Conservation (phyloP, 1,140 invertebrate species). For the Aporrectodea caliginosa region DNA sequence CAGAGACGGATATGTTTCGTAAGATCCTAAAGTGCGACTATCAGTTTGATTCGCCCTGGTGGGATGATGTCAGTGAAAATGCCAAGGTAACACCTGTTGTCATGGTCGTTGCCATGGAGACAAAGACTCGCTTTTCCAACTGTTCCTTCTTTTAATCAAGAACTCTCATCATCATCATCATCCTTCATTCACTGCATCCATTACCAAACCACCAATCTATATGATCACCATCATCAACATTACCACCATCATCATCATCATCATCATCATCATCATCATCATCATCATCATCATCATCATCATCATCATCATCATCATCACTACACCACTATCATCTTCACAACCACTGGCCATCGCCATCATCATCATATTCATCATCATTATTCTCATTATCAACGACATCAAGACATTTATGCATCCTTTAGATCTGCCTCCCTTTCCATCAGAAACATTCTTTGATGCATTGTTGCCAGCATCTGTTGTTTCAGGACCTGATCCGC, state of each 20-base stretch:
- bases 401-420: no score
- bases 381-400: no score
- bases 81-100: constrained; percentile 24
- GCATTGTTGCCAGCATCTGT: not conserved
- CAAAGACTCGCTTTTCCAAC: not conserved
- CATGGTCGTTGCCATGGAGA: not conserved
- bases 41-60: constrained; percentile 99
- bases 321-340: no score
- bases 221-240: not conserved
- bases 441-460: no score
- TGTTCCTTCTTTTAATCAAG: no score
- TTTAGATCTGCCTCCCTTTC: no score
- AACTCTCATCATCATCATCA: no score
- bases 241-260: not conserved
- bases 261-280: constrained; percentile 7
- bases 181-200: no score
- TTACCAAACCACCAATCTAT: no score
- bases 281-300: constrained; percentile 5
- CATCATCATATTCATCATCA: no score
- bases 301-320: not conserved
- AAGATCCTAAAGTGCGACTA: constrained; percentile 97
- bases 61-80: constrained; percentile 81
- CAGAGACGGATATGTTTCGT: constrained; percentile 96
- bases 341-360: no score
- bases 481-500: constrained; percentile 26